Conservation (phyloP, 2,888 invertebrate genomes). For the Drosophila cracens region DNA sequence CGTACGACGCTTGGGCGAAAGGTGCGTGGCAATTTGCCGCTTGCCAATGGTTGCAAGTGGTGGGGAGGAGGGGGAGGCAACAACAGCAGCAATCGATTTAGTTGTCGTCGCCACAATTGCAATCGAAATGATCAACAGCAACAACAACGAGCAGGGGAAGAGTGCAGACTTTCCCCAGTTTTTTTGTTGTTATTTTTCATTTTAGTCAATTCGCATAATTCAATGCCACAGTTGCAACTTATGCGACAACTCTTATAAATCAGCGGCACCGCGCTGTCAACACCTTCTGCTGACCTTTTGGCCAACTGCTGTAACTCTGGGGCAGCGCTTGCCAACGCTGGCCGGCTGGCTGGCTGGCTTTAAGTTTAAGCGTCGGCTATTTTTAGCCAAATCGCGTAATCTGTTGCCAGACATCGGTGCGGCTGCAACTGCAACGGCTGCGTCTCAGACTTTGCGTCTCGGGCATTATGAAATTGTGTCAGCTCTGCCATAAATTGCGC, state of each 20-base stretch:
- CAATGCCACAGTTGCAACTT: constrained; percentile 57
- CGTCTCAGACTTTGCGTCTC: constrained; percentile 45
- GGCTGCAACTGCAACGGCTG: constrained; percentile 4
- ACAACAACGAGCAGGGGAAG: neutral
- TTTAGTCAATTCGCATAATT: constrained; percentile 50
- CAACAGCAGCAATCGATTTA: constrained; percentile 57
- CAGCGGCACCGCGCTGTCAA: constrained; percentile 47
- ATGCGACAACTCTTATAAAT: constrained; percentile 47
- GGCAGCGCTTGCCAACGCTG: neutral
- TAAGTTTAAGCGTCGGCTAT: constrained; percentile 26
- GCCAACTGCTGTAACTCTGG: neutral
- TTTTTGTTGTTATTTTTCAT: constrained; percentile 2
- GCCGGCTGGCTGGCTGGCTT: neutral
- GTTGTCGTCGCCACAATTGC: constrained; percentile 58
- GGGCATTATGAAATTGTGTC: constrained; percentile 78
- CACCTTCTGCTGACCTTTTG: constrained; percentile 54
- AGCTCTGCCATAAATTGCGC: constrained; percentile 74
- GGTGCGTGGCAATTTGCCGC: constrained; percentile 35
- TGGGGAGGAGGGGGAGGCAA: neutral
- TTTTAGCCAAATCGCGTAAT: constrained; percentile 66
- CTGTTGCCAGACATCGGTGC: constrained; percentile 42
- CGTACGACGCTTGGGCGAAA: constrained; percentile 16
- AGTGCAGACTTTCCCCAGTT: constrained; percentile 59
- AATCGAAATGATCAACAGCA: constrained; percentile 17
- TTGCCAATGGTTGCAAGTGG: neutral